Conservation (phyloP, 2,797 vertebrate species). For the Tokudaia tokunoshimensis region DNA sequence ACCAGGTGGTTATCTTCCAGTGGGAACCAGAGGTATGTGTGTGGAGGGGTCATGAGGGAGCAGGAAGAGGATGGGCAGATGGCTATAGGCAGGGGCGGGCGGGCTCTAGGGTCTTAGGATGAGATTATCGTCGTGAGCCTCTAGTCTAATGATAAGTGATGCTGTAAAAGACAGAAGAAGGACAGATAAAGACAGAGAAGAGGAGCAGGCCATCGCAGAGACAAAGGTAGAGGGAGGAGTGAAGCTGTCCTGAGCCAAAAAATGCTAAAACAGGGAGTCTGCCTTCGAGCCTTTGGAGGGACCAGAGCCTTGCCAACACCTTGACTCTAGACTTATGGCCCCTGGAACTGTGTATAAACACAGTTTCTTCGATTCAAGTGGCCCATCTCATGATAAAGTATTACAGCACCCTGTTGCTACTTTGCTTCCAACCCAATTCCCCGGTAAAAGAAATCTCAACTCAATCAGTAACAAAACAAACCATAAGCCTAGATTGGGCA, state of each 20-base stretch:
- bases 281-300: neutral
- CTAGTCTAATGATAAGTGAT: neutral
- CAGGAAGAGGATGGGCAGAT: neutral
- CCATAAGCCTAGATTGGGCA: too few relatives aligned
- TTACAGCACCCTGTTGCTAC: neutral
- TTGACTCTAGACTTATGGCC: neutral
- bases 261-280: neutral
- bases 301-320: neutral
- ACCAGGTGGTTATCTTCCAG: slow-evolving; percentile 99
- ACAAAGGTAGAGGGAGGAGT: neutral
- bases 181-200: neutral
- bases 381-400: neutral
- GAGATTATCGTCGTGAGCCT: neutral
- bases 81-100: neutral
- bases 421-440: too few relatives aligned
- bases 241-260: neutral
- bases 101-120: neutral
- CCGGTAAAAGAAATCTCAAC: too few relatives aligned
- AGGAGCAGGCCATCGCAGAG: neutral
- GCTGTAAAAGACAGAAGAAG: neutral
- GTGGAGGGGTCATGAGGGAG: neutral
- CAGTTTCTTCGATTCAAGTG: neutral
- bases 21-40: slow-evolving; percentile 96
- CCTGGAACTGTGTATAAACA: neutral
- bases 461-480: too few relatives aligned